Evolutionary conservation across 1,140 invertebrate species (phyloP).

Genomic region (Lanistes nyassanus): DNA sequence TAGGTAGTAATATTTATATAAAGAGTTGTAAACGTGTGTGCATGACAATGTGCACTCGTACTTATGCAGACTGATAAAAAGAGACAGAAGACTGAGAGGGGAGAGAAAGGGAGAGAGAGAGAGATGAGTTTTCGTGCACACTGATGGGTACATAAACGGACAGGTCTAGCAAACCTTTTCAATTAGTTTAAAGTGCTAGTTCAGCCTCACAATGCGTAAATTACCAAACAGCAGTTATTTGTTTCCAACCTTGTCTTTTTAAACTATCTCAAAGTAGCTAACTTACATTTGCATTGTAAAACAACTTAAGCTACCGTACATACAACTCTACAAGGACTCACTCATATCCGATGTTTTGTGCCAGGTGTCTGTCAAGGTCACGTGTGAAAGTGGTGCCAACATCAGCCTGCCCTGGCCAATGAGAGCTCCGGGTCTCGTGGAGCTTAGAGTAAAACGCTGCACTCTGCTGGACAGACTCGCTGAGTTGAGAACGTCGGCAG

Average conservation of each 20-base stretch:
- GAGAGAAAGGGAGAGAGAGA: too few species aligned
- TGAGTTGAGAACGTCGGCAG: slow-evolving; percentile 25
- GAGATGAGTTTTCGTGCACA: too few species aligned
- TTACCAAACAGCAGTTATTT: background rate
- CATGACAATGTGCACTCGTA: too few species aligned
- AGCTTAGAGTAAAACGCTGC: slow-evolving; percentile 23
- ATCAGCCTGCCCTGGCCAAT: slow-evolving; percentile 33
- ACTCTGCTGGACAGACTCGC: slow-evolving; percentile 24
- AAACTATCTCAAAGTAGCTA: background rate
- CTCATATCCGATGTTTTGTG: background rate
- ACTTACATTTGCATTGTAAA: too few species aligned
- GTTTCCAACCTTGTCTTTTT: background rate
- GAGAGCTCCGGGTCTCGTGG: slow-evolving; percentile 21
- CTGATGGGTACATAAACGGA: too few species aligned
- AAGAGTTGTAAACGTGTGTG: too few species aligned
- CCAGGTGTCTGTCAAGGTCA: slow-evolving; percentile 1
- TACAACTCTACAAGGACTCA: too few species aligned
- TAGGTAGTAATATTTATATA: too few species aligned
- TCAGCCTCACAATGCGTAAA: slow-evolving; percentile 8
- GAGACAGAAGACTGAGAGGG: too few species aligned
- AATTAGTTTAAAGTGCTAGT: slow-evolving; percentile 1
- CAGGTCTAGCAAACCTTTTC: background rate
- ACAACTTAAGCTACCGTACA: background rate
- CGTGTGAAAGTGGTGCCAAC: slow-evolving; percentile 20
- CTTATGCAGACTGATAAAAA: too few species aligned